A percentile compares a stretch with the other conserved stretches of the same genome.
Conservation (phyloP, 2,113 vertebrate species). For the Poeciliopsis occidentalis region DNA sequence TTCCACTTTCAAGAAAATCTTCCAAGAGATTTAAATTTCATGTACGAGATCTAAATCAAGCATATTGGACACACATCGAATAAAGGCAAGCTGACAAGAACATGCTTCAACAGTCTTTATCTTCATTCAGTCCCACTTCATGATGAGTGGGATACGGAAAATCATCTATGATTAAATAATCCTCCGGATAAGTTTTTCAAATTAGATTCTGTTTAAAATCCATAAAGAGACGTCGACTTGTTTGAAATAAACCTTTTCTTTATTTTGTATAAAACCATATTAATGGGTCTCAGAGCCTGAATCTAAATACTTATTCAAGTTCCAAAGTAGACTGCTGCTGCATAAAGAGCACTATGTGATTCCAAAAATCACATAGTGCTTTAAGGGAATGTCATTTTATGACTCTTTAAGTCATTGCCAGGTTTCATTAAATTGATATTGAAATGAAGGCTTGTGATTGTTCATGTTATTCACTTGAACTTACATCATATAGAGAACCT, state of each 20-base stretch:
- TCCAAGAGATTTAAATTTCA: neutral
- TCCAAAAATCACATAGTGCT: neutral
- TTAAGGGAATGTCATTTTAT: neutral
- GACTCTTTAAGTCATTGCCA: neutral
- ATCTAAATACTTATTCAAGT: neutral
- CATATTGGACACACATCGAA: neutral
- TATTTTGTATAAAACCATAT: neutral
- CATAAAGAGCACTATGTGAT: neutral
- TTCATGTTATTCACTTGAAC: too few species aligned
- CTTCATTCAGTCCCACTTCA: conserved; percentile 3
- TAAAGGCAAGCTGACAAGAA: neutral
- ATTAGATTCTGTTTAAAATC: neutral
- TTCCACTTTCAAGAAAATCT: neutral
- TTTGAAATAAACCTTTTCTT: neutral
- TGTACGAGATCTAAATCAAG: neutral
- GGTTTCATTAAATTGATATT: neutral
- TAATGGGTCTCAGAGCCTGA: neutral
- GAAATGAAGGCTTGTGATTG: too few species aligned
- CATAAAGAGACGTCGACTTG: too few species aligned
- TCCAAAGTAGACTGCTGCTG: neutral
- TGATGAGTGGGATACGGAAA: neutral
- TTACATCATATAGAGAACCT: too few species aligned
- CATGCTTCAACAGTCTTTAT: conserved; percentile 12
- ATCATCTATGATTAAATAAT: neutral
- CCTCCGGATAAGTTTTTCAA: neutral